Percentiles rank a stretch among this genome's conserved stretches.
Conservation (phyloP, 2,888 invertebrate genomes). For the Trichogramma dendrolimi region DNA sequence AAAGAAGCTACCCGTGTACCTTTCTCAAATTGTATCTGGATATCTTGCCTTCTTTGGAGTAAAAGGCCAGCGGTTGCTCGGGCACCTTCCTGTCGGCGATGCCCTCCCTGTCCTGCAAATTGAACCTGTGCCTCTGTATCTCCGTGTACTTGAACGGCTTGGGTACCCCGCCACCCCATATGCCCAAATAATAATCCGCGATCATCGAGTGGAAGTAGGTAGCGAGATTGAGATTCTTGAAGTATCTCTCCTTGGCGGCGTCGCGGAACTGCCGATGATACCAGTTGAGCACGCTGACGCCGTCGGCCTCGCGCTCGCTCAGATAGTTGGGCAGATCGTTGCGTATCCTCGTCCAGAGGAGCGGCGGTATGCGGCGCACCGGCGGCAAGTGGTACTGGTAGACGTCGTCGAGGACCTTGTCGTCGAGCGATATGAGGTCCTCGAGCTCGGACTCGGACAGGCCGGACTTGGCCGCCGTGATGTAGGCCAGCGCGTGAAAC, state of each 20-base stretch:
- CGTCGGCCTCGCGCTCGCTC: slow-evolving; percentile 94
- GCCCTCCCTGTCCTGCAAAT: slow-evolving; percentile 82
- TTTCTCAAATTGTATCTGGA: slow-evolving; percentile 91
- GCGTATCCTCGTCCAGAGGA: slow-evolving; percentile 94
- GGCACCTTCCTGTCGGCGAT: slow-evolving; percentile 92
- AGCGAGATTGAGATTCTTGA: slow-evolving; percentile 95
- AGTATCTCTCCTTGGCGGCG: slow-evolving; percentile 90
- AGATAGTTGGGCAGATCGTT: slow-evolving; percentile 96
- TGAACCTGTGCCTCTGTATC: slow-evolving; percentile 89
- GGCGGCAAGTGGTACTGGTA: slow-evolving; percentile 99
- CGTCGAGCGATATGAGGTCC: slow-evolving; percentile 92
- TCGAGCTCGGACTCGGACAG: slow-evolving; percentile 95
- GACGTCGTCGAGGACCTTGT: slow-evolving; percentile 93
- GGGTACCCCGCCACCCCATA: slow-evolving; percentile 91
- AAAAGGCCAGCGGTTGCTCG: slow-evolving; percentile 85
- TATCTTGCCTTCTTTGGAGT: slow-evolving; percentile 82
- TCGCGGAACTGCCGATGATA: slow-evolving; percentile 95
- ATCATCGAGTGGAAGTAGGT: slow-evolving; percentile 96
- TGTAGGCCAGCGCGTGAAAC: slow-evolving; percentile 91
- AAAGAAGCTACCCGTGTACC: slow-evolving; percentile 53
- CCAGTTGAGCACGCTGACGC: slow-evolving; percentile 97
- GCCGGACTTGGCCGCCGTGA: slow-evolving; percentile 93
- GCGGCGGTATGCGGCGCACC: slow-evolving; percentile 87
- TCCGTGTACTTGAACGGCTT: slow-evolving; percentile 97
- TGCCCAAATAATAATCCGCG: slow-evolving; percentile 95